Evolutionary conservation across 53 echinoderm and acorn worm genomes (phyloP), one percentile per base, ranked within the genome.

Genomic region (Hippasteria phrygiana): DNA sequence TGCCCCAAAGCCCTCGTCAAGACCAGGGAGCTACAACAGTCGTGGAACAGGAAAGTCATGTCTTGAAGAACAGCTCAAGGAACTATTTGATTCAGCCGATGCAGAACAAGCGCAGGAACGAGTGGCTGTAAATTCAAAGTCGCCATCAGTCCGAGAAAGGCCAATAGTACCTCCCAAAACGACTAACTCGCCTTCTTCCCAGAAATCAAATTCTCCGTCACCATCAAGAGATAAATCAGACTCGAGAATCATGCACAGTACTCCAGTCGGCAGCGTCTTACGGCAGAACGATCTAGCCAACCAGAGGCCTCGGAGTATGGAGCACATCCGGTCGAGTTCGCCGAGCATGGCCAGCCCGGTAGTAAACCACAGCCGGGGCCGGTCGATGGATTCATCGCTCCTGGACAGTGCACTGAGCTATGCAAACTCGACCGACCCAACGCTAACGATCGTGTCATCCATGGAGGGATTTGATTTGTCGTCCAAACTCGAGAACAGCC

Each of bases 381-480:
- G 78, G 26, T 93, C 93, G 24, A 70, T 93, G 46, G 94, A 94
- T 86, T 94, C 94, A 13, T 88, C 94, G 48, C 74, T 91, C n/a
- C 78, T 81, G 67, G 89, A 91, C 18, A 86, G 88, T 22, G 26
- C 88, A 20, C 81, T 88, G 51, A 88, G 81, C 26, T 91, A 91
- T 80, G 88, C 82, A 3, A 67, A 59, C 41, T 48, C 75, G 32
- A 67, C 93, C 14, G 93, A 88, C 7, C 88, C 87, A 11, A 56
- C 93, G 13, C 75, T 96, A 0, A 96, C 96, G 12, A 92, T 94
- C 40, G 96, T 96, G 8, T 94, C 96, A 28, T 96, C 96, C n/a
- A 75, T 96, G 91, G 96, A 96, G 69, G 87, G 87, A n/a, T 87
- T 91, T 73, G 91, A 91, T 55, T 73, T 91, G 62, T 93, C 93